phyloP scores from a whole-genome alignment of 2,797 vertebrate genomes.

The Pteropus rufus region DNA sequence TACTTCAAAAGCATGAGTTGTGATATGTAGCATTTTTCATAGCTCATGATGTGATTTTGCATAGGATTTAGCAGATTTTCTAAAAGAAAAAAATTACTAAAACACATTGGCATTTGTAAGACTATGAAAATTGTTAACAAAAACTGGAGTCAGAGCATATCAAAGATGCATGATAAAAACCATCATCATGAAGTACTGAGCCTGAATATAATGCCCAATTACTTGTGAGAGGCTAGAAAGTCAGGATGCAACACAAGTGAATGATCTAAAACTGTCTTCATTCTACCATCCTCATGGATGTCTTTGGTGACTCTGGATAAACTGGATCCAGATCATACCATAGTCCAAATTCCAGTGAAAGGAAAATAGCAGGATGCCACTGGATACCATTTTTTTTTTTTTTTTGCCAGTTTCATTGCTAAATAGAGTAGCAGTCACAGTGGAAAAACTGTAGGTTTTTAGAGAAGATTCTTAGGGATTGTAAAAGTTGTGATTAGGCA shows the following conservation, averaged over 20 bases:
- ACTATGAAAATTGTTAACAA: neutral
- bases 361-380: neutral
- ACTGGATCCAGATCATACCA: neutral
- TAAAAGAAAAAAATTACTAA: neutral
- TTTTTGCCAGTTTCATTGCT: neutral
- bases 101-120: neutral
- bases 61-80: neutral
- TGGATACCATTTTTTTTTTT: neutral
- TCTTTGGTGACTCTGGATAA: neutral
- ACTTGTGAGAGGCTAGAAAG: neutral
- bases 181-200: neutral
- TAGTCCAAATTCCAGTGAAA: neutral
- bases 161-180: neutral
- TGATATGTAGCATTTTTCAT: neutral
- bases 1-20: neutral
- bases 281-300: neutral
- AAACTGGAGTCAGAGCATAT: neutral
- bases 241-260: neutral
- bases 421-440: neutral
- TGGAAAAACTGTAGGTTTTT: neutral
- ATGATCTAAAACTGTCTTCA: neutral
- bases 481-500: neutral
- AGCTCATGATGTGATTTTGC: neutral
- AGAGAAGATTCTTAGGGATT: neutral
- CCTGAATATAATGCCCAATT: neutral